Evolutionary conservation across 1,140 invertebrate genomes (phyloP), one percentile per base, ranked within the genome.

Genomic region (Brachionus manjavacas): DNA sequence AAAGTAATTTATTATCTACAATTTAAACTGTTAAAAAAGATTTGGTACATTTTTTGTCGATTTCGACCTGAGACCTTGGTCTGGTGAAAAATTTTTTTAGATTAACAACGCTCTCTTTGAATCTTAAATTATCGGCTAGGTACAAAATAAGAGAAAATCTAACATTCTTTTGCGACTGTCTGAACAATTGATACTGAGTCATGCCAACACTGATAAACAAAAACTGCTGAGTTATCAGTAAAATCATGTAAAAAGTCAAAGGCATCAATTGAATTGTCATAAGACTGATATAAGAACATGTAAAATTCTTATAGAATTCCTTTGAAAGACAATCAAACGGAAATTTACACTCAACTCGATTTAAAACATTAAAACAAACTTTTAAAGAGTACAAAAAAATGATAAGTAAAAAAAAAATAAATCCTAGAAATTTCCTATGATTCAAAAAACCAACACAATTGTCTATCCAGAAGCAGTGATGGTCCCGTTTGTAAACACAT

Each of bases 391-490:
- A 64, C 23, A 46, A 35, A 23, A 81, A 81, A 64, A 41, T 20
- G 16, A 39, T 14, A 8, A 81, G 14, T 46, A 81, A 81, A 68
- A 2, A 81, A 43, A 60, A n/a, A 12, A 81, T 20, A 43, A 81
- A 81, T 25, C 9, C 7, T 20, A 81, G 3, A 68, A 81, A 81
- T 60, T 81, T 64, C 35, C 64, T 81, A 28, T 81, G 79, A 64
- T 81, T 81, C 31, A 68, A 81, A 81, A 55, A 81, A 25, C 79
- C 79, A 11, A 81, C 39, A 68, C 79, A 81, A 46, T 81, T 81
- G 39, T 81, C 79, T 43, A 81, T 81, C 79, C 79, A 81, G 60
- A 81, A 81, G 41, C 79, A 81, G 25, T 81, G 79, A 81, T 81
- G 79, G 25, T 81, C 79, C 8, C 79, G 49, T 25, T 68, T 60